Evolutionary conservation across 2,113 vertebrate genomes (phyloP).

Genomic region (Tragelaphus imberbis): DNA sequence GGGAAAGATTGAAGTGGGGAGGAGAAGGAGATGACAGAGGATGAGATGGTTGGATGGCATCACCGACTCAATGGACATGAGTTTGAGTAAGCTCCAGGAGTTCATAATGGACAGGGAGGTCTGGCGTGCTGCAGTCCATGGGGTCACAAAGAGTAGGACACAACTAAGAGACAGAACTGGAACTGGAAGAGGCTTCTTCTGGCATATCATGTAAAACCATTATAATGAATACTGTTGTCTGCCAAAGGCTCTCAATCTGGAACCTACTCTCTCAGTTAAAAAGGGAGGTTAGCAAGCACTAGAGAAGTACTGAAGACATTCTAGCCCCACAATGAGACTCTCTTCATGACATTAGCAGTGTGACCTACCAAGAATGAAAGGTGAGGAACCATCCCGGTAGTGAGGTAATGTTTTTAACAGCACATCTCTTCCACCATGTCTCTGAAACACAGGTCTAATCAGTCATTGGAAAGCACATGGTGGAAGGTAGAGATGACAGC

Average conservation of each 20-base stretch:
- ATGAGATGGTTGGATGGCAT: neutral
- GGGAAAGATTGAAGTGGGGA: neutral
- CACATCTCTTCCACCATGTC: neutral
- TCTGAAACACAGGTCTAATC: neutral
- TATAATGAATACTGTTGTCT: neutral
- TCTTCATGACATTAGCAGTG: neutral
- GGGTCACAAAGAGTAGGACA: neutral
- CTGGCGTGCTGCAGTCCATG: neutral
- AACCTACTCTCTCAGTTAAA: neutral
- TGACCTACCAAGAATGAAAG: neutral
- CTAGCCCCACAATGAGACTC: neutral
- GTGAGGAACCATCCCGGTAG: neutral
- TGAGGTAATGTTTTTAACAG: neutral
- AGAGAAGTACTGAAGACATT: neutral
- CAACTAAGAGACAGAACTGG: accelerated
- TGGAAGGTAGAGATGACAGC: neutral
- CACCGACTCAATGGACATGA: neutral
- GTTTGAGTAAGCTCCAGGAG: neutral
- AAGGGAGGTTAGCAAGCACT: neutral
- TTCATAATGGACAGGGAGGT: neutral
- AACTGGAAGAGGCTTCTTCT: neutral
- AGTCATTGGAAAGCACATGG: neutral
- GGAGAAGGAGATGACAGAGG: neutral
- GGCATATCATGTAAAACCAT: neutral
- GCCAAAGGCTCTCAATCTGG: neutral